Percentiles rank a stretch among this genome's conserved stretches.
Evolutionary conservation across 2,888 invertebrate genomes (phyloP).

Genomic region (Dermolepida albohirtum): DNA sequence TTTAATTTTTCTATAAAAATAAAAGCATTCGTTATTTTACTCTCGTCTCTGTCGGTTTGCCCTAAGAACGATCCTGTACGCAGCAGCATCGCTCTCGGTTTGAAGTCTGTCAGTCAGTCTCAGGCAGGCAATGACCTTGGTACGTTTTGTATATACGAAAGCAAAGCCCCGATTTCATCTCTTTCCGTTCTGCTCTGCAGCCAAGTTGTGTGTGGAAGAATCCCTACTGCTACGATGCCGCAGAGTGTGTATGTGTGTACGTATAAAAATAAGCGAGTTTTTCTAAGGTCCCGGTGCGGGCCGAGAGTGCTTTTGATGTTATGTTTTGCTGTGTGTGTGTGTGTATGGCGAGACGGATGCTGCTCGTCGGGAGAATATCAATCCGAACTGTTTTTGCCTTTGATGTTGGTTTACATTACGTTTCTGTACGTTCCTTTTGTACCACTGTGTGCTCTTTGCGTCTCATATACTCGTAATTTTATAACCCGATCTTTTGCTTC

Average conservation of each 20-base stretch:
- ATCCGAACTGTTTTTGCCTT: conserved; percentile 14
- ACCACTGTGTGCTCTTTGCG: background rate
- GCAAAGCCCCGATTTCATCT: no score
- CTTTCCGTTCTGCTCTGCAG: no score
- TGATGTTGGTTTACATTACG: conserved; percentile 26
- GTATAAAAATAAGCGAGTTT: no score
- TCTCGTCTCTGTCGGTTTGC: no score
- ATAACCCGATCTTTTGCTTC: background rate
- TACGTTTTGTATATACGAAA: conserved; percentile 4
- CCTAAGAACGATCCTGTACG: no score
- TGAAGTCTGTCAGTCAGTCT: conserved; percentile 30
- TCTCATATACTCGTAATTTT: background rate
- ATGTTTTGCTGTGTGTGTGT: background rate
- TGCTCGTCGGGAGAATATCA: conserved; percentile 11
- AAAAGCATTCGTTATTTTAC: no score
- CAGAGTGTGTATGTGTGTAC: no score
- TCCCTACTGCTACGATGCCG: no score
- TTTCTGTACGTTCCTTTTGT: conserved; percentile 21
- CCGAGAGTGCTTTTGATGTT: no score
- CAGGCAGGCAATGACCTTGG: conserved; percentile 48
- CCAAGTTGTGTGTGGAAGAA: no score
- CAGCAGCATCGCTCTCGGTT: conserved; percentile 25
- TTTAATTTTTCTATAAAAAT: no score
- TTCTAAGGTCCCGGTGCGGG: no score
- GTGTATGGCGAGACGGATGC: conserved; percentile 6